Base-by-base conservation (phyloP, 2,797 vertebrate genomes). In the Smutsia temminckii region DNA sequence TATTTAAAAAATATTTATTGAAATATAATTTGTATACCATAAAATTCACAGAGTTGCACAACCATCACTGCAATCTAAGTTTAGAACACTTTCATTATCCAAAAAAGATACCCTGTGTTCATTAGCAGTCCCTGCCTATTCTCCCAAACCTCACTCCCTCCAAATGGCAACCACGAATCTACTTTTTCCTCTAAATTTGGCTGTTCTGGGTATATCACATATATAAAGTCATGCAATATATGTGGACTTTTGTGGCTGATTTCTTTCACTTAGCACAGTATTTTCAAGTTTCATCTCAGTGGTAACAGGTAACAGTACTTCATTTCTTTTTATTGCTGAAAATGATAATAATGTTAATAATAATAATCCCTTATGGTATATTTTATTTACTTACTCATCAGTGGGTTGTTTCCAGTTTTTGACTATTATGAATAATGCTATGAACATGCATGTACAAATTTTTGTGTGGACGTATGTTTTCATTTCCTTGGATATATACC, bases 361-460 rank as follows among this genome's bases (percentile, higher is more conserved):
- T 71, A 49, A 68, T 68, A 88, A 59, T 93, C 3, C 3, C 34
- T 80, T 88, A 69, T 85, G 42, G 16, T 75, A 71, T 2, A 81
- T 87, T 88, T 85, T 95, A 84, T 91, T 92, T 91, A 78, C 69
- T 79, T 34, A 84, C 32, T 91, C 40, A 57, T 71, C 20, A 49
- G 34, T 64, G 7, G 1, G 9, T 63, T 85, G 16, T 71, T 89
- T 92, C 34, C 12, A 63, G 27, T 42, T 78, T 93, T 32, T 51
- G 49, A 17, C 11, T 94, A 51, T 77, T 78, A 71, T 77, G 69
- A 92, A 64, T 84, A 23, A 20, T 84, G 49, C 71, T 63, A 25
- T 68, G 59, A 85, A 81, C 42, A 29, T n/a, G 71, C 5, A 55
- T 66, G 18, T 75, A 88, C 49, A 81, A 66, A 25, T 61, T 95